Conservation (phyloP, 2,888 invertebrate species). For the Heliconius hortense region DNA sequence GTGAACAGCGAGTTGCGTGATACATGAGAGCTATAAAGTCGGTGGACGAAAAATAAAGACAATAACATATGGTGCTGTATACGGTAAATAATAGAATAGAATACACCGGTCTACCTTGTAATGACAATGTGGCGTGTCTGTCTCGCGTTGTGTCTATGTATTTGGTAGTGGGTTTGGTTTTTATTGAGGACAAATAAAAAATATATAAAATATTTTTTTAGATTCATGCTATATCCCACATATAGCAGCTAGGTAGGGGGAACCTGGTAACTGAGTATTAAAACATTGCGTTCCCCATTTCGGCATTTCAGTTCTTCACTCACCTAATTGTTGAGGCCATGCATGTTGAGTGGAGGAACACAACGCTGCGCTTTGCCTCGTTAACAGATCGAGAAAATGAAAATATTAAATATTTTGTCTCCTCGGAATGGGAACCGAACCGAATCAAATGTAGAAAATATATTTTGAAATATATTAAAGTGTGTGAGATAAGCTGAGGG, state of each 20-base stretch:
- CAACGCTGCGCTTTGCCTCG: not conserved
- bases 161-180: not conserved
- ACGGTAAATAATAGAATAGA: not conserved
- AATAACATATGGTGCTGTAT: not conserved
- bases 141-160: not conserved
- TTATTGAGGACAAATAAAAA: not conserved
- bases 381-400: not conserved
- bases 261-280: not conserved
- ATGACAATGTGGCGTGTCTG: not conserved
- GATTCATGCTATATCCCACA: not conserved
- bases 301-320: not conserved
- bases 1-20: constrained; percentile 3
- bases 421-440: too few species aligned
- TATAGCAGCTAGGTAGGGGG: not conserved
- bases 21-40: constrained; percentile 7
- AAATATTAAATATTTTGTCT: not conserved
- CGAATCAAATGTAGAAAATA: too few species aligned
- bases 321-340: not conserved
- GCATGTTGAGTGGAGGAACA: not conserved
- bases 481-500: too few species aligned
- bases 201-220: not conserved
- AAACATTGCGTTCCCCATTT: not conserved
- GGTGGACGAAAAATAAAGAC: constrained; percentile 7
- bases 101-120: not conserved
- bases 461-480: too few species aligned